phyloP scores from a whole-genome alignment of 2,888 invertebrate genomes.

The Polymixis flavicincta region DNA sequence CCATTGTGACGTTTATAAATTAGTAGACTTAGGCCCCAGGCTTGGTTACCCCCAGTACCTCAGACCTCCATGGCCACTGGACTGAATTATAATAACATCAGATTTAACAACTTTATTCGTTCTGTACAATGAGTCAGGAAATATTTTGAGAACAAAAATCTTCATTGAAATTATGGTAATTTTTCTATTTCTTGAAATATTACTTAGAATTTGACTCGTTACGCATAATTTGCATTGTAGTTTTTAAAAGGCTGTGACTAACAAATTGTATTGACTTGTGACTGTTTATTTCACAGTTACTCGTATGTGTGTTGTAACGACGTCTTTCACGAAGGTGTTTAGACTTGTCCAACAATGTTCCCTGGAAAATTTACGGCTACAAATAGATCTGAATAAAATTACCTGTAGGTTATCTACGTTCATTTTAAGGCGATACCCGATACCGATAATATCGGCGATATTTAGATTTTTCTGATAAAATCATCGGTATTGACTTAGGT shows the following conservation, averaged over 20 bases:
- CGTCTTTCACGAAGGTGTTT: background rate
- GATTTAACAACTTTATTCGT: too few species aligned
- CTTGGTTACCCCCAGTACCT: too few species aligned
- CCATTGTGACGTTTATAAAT: too few species aligned
- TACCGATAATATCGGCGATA: too few species aligned
- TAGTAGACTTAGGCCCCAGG: too few species aligned
- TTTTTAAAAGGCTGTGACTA: slow-evolving; percentile 2
- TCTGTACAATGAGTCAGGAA: too few species aligned
- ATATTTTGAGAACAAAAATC: background rate
- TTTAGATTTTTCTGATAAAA: too few species aligned
- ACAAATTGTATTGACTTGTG: background rate
- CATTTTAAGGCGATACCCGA: too few species aligned
- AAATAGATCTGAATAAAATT: background rate
- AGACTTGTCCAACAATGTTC: background rate
- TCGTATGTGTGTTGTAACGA: background rate
- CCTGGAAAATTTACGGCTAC: background rate
- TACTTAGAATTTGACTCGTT: background rate
- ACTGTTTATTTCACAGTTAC: background rate
- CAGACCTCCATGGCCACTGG: too few species aligned
- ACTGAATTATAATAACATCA: too few species aligned
- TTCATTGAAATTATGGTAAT: slow-evolving; percentile 9
- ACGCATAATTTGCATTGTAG: background rate
- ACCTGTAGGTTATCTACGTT: background rate
- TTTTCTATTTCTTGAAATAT: background rate
- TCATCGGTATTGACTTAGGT: too few species aligned